Percentiles rank a stretch among this genome's conserved stretches.
phyloP scores from a whole-genome alignment of 2,797 vertebrate genomes.

The Phalloptychus januarius region DNA sequence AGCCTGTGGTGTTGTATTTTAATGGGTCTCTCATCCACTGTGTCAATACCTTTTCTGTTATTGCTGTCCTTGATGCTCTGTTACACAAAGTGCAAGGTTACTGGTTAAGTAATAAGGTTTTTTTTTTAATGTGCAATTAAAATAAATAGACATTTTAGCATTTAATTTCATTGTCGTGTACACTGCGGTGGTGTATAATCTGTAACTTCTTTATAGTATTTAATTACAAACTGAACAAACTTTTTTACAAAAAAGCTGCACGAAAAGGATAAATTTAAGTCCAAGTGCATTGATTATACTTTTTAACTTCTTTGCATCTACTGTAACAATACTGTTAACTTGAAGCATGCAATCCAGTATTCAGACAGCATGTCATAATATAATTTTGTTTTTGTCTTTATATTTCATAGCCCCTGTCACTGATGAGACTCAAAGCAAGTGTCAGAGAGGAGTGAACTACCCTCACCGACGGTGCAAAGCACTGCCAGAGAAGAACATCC shows the following conservation, averaged over 20 bases:
- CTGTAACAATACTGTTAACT: conserved; percentile 21
- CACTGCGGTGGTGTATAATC: not conserved
- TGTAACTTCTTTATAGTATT: not conserved
- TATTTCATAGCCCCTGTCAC: conserved; percentile 71
- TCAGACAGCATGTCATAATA: conserved; percentile 61
- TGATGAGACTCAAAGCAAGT: conserved; percentile 78
- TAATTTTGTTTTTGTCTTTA: conserved; percentile 61
- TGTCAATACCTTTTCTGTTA: conserved; percentile 71
- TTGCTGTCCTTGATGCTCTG: conserved; percentile 58
- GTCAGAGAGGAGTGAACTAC: conserved; percentile 76
- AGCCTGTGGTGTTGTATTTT: conserved; percentile 70
- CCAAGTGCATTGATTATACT: not conserved
- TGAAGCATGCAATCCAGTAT: conserved; percentile 56
- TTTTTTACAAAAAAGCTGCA: conserved; percentile 28
- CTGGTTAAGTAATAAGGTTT: conserved; percentile 26
- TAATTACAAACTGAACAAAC: conserved; percentile 19
- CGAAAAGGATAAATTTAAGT: conserved; percentile 54
- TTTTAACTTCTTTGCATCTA: conserved; percentile 27
- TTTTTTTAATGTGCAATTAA: not conserved
- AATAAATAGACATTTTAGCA: not conserved
- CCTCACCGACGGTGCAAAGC: conserved; percentile 37
- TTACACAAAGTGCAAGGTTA: conserved; percentile 62
- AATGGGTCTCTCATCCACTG: conserved; percentile 64
- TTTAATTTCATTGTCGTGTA: not conserved
- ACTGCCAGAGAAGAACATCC: conserved; percentile 38